A percentile compares a stretch with the other conserved stretches of the same genome.
These are phyloP conservation scores for Promerops cafer DNA, from an alignment of 2,113 vertebrate species.

Conservation along the genomic window DNA sequence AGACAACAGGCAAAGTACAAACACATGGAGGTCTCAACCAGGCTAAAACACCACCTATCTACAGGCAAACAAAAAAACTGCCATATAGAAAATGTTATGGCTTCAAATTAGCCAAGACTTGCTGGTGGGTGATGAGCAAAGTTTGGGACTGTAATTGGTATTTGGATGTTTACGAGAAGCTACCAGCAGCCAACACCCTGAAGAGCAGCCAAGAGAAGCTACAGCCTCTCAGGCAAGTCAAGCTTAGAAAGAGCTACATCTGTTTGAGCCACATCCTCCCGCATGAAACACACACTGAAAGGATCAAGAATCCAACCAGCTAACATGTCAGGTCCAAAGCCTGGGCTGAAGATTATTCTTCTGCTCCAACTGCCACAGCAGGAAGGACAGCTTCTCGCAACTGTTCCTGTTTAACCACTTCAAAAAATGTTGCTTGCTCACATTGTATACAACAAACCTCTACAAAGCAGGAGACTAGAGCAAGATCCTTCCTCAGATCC, in stretches of 20 bases:
- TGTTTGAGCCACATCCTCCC: background rate
- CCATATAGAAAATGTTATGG: constrained; percentile 11
- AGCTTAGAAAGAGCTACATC: background rate
- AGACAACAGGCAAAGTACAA: background rate
- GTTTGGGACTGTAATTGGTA: background rate
- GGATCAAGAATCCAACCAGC: background rate
- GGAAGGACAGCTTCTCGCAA: background rate
- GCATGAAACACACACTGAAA: background rate
- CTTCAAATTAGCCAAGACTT: constrained; percentile 27
- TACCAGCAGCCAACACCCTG: background rate
- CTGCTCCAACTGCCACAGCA: constrained; percentile 14
- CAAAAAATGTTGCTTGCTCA: background rate
- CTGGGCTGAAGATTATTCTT: background rate
- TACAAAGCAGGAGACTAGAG: background rate
- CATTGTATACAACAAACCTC: background rate
- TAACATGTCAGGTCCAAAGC: background rate
- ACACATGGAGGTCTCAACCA: background rate
- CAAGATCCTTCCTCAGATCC: background rate
- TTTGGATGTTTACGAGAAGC: background rate
- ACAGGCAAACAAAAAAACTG: background rate
- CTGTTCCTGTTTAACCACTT: background rate
- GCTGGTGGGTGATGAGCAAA: background rate
- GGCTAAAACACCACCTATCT: background rate
- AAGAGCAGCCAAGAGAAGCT: constrained; percentile 1
- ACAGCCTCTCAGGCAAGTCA: background rate